Base-by-base conservation (phyloP, 2,888 invertebrate genomes). In the Plutella xylostella region DNA sequence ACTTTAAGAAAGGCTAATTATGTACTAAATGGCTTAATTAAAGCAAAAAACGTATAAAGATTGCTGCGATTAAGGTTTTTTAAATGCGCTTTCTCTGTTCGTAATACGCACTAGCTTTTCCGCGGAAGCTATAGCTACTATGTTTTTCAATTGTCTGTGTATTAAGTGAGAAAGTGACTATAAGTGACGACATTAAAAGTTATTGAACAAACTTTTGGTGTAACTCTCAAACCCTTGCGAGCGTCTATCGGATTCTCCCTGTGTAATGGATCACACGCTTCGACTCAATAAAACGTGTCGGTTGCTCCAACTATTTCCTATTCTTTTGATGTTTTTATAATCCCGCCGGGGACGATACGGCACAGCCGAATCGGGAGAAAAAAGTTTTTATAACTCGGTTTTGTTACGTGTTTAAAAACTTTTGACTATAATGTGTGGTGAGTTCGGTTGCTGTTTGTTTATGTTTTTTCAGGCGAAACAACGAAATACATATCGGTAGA, bases 291-390 rank as follows among this genome's bases (percentile, higher is more conserved):
- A 66, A 69, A 64, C 35, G 56, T 58, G 59, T 64, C 55, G 66
- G 65, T 63, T 65, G 66, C 67, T 63, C 63, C 67, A 57, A 60
- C 58, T 57, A 55, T 59, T 64, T 60, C 56, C 52, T 52, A 54
- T 56, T 66, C 68, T 62, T 72, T 73, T 72, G 72, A 75, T 68
- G 70, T 71, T 68, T 63, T 63, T 64, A 64, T 65, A 61, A 65
- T 61, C 58, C 70, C 67, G 61, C 54, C 55, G 65, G 63, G 71
- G 42, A 40, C 28, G 22, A 20, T 19, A 12, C 15, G 15, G 14
- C 7, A 37, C 38, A 18, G 12, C n/a, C 12, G 38, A 19, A 42
- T 42, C 14, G 17, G 42, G 30, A 12, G 31, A 31, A 30, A 28
- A 28, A 14, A 18, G 22, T 20, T 14, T 40, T 22, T 22, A n/a